A percentile compares a stretch with the other conserved stretches of the same genome.
These are phyloP conservation scores for Nezara viridula DNA, from an alignment of 2,888 invertebrate genomes.

Conservation along the genomic window DNA sequence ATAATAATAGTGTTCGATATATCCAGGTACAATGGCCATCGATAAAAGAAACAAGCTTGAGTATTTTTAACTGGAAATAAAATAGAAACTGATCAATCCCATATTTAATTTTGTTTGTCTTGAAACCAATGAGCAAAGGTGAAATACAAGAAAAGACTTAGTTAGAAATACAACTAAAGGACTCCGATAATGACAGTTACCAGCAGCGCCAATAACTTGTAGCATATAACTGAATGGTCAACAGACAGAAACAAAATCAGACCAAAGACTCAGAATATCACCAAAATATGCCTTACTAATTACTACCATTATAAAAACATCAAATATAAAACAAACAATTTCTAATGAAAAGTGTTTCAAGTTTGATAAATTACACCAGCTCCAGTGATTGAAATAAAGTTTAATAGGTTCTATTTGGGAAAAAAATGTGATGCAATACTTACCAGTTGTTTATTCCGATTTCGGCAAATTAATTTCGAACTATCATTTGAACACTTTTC, in stretches of 20 bases:
- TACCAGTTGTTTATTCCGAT: slow-evolving; percentile 42
- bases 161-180: background rate
- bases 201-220: background rate
- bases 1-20: background rate
- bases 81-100: background rate
- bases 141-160: background rate
- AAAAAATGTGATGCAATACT: slow-evolving; percentile 24
- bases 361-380: background rate
- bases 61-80: background rate
- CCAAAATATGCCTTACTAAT: background rate
- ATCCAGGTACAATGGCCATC: background rate
- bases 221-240: background rate
- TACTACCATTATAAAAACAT: background rate
- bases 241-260: background rate
- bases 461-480: slow-evolving; percentile 41
- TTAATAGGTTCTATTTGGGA: background rate
- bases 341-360: background rate
- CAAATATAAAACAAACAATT: background rate
- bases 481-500: slow-evolving; percentile 3
- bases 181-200: background rate
- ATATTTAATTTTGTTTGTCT: background rate
- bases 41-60: background rate
- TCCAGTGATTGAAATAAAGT: background rate
- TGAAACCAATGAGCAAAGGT: background rate
- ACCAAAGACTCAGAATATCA: background rate